Evolutionary conservation across 2,113 vertebrate genomes (phyloP), one percentile per base, ranked within the genome.

Genomic region (Corynorhinus townsendii): DNA sequence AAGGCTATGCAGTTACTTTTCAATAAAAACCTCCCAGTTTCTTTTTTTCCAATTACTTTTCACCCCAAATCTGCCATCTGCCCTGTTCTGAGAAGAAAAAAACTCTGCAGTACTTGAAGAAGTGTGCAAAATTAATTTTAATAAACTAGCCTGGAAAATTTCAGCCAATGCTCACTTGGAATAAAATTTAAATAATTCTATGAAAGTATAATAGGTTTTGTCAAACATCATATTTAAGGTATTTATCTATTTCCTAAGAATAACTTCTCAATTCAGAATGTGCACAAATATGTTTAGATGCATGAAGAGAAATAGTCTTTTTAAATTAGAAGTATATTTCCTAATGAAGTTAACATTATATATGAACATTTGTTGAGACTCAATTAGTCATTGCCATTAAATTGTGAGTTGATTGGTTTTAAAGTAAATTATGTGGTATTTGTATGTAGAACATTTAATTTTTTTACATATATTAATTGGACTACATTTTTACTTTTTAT

Each of bases 391-490:
- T 40, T 56, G 35, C 2, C 30, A 47, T 3, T 87, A 72, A 92
- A 40, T 66, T 79, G 7, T 86, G 56, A 92, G 11, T 81, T 71
- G 17, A 89, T n/a, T 86, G 30, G 10, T 90, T 93, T 95, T 80
- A 62, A 91, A 62, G 24, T 92, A 12, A 84, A 77, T 73, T 5
- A 92, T 68, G 16, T 35, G 22, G 2, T 75, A 88, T 79, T 79
- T 73, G 26, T 73, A 91, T 66, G 30, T 68, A 90, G 62, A 68
- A 76, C 28, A 75, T 91, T 75, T 26, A 45, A 47, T 89, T 64
- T 88, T 85, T 59, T 82, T 81, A 47, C 47, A 62, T 92, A 68
- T 83, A 81, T 94, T 94, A 64, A 80, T 66, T 92, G 26, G 7
- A 47, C 2, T 45, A 52, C 6, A 59, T 83, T 93, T 71, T 69